Evolutionary conservation across 2,888 invertebrate genomes (phyloP).

Genomic region (Cylloceria caligata): DNA sequence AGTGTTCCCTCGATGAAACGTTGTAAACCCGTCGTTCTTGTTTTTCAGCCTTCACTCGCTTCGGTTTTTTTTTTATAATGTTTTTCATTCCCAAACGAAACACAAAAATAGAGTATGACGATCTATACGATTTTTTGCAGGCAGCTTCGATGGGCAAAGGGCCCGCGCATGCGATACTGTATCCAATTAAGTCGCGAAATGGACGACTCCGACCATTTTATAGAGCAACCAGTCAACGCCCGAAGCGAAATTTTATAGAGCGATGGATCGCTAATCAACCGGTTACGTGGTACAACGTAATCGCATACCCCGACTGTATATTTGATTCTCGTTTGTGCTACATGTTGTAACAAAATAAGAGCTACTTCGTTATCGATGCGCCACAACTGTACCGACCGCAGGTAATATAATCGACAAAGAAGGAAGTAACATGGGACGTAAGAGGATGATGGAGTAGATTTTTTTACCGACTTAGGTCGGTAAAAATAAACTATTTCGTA

Average conservation of each 20-base stretch:
- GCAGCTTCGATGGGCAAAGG: constrained; percentile 63
- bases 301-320: constrained; percentile 39
- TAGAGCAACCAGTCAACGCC: constrained; percentile 62
- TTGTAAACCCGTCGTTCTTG: constrained; percentile 67
- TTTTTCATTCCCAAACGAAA: constrained; percentile 41
- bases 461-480: too few species aligned
- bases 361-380: not conserved
- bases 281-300: constrained; percentile 64
- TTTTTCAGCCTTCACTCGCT: constrained; percentile 58
- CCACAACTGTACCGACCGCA: not conserved
- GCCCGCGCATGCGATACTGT: constrained; percentile 69
- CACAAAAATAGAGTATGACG: constrained; percentile 51
- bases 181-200: constrained; percentile 77
- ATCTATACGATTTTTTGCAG: constrained; percentile 31
- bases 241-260: constrained; percentile 52
- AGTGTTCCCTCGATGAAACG: constrained; percentile 60
- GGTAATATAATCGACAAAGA: too few species aligned
- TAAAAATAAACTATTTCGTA: too few species aligned
- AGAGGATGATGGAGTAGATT: too few species aligned
- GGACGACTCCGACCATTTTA: constrained; percentile 72
- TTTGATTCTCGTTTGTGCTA: not conserved
- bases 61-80: constrained; percentile 19
- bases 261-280: constrained; percentile 76
- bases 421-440: too few species aligned
- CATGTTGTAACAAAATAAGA: not conserved